These are phyloP conservation scores for Vannuccia rotundouncinata DNA, from an alignment of 2,888 invertebrate species.

Conservation along the genomic window DNA sequence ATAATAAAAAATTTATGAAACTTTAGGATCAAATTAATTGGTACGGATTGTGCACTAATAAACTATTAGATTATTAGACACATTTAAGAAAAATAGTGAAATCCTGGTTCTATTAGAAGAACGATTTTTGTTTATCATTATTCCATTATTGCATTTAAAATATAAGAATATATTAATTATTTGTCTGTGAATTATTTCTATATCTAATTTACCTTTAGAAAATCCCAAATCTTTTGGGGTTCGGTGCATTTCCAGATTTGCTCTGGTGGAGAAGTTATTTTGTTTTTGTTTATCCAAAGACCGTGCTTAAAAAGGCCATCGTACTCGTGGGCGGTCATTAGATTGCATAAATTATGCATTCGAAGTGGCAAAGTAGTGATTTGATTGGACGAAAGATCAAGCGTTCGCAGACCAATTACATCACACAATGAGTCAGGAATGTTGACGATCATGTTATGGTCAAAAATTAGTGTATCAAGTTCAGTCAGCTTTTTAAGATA, in stretches of 20 bases:
- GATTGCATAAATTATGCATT: slow-evolving; percentile 47
- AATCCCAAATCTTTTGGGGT: slow-evolving; percentile 49
- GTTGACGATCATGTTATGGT: slow-evolving; percentile 46
- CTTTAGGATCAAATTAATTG: too few relatives aligned
- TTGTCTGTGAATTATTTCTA: too few relatives aligned
- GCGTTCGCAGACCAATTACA: slow-evolving; percentile 48
- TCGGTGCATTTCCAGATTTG: slow-evolving; percentile 53
- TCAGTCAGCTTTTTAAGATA: slow-evolving; percentile 47
- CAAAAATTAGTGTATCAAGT: slow-evolving; percentile 46
- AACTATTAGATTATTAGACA: too few relatives aligned
- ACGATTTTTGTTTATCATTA: too few relatives aligned
- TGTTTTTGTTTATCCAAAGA: slow-evolving; percentile 54
- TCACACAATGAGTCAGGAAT: slow-evolving; percentile 51
- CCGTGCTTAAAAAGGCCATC: slow-evolving; percentile 49
- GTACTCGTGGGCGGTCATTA: slow-evolving; percentile 50
- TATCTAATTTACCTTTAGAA: slow-evolving; percentile 46
- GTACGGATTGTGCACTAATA: too few relatives aligned
- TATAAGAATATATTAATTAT: too few relatives aligned
- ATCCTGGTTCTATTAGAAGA: too few relatives aligned
- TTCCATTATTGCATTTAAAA: too few relatives aligned
- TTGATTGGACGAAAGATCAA: slow-evolving; percentile 51
- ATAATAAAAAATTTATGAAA: too few relatives aligned
- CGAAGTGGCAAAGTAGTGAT: slow-evolving; percentile 48
- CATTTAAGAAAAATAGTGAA: too few relatives aligned
- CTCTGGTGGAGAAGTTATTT: slow-evolving; percentile 50